A percentile compares a stretch with the other conserved stretches of the same genome.
phyloP scores from a whole-genome alignment of 2,888 invertebrate genomes.

The Dicyrtomina minuta region DNA sequence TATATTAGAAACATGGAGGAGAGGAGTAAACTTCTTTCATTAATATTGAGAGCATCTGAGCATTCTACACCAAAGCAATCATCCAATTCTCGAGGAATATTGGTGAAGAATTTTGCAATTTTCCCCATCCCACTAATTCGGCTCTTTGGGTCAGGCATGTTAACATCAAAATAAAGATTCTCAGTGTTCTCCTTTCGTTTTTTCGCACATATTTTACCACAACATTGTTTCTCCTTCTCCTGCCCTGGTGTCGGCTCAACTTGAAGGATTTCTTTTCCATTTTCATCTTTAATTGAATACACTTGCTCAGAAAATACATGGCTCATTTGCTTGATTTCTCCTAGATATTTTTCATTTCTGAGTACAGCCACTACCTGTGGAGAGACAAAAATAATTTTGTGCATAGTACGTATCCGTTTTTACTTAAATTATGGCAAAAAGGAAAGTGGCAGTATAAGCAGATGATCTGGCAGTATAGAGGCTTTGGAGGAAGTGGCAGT shows the following conservation, averaged over 20 bases:
- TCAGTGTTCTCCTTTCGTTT: background rate
- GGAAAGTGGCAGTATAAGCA: too few relatives aligned
- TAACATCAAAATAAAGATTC: background rate
- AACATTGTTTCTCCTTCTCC: background rate
- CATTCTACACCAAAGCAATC: conserved; percentile 15
- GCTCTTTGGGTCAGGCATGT: background rate
- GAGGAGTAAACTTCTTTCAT: conserved; percentile 7
- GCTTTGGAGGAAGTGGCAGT: too few relatives aligned
- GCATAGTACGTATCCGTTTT: too few relatives aligned
- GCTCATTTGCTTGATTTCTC: too few relatives aligned
- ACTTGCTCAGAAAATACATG: too few relatives aligned
- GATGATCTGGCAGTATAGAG: too few relatives aligned
- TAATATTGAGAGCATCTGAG: background rate
- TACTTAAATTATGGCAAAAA: too few relatives aligned
- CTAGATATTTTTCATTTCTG: too few relatives aligned
- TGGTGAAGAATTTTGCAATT: conserved; percentile 4
- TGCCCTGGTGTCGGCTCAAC: background rate
- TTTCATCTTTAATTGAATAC: background rate
- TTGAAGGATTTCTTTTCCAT: background rate
- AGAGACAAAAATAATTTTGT: too few relatives aligned
- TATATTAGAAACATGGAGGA: background rate
- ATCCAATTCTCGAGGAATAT: conserved; percentile 1
- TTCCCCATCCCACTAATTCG: conserved; percentile 10
- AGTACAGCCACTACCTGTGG: too few relatives aligned
- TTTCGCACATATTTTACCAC: background rate